A percentile compares a stretch with the other conserved stretches of the same genome.
phyloP scores from a whole-genome alignment of 2,797 vertebrate species.

The Staurois parvus region DNA sequence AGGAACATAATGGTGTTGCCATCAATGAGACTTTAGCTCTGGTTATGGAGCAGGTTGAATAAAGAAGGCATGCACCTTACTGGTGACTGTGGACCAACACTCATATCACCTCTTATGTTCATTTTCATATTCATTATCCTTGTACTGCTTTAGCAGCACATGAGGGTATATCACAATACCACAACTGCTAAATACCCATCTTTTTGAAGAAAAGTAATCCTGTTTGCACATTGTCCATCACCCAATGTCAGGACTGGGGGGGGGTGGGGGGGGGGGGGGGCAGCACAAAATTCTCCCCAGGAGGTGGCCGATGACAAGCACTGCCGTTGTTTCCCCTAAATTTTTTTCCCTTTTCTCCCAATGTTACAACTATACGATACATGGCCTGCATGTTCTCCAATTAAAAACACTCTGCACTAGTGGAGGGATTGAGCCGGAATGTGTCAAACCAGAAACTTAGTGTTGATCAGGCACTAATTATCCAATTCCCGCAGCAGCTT shows the following conservation, averaged over 20 bases:
- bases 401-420: too few relatives aligned
- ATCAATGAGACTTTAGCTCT: neutral
- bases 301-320: neutral
- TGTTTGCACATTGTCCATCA: neutral
- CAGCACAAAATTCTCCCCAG: neutral
- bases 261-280: too few relatives aligned
- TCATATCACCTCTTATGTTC: too few relatives aligned
- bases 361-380: too few relatives aligned
- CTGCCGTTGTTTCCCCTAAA: too few relatives aligned
- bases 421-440: constrained; percentile 14
- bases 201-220: neutral
- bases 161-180: neutral
- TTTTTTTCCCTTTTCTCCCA: too few relatives aligned
- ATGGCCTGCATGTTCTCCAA: neutral
- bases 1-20: neutral
- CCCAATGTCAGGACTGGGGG: neutral
- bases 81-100: too few relatives aligned
- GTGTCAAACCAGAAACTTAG: neutral
- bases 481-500: constrained; percentile 15
- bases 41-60: neutral
- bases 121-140: too few relatives aligned
- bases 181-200: too few relatives aligned
- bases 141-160: neutral
- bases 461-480: constrained; percentile 2
- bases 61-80: neutral